Evolutionary conservation across 1,140 invertebrate genomes (phyloP).

Genomic region (Drosophila trapezifrons): DNA sequence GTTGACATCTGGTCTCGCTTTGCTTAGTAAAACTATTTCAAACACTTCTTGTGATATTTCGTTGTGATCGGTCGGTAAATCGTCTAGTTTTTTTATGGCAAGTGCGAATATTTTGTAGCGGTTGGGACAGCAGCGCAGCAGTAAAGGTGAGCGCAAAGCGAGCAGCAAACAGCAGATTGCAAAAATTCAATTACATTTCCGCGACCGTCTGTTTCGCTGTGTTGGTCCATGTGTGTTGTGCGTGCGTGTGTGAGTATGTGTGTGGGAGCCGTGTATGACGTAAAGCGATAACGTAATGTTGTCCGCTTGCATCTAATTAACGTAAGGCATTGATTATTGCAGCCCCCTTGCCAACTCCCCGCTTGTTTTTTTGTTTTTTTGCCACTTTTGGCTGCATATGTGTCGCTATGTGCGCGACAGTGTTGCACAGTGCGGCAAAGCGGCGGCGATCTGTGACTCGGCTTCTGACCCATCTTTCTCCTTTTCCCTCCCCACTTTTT

Average conservation of each 20-base stretch:
- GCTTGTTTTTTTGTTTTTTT: constrained; percentile 36
- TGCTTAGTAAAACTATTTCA: constrained; percentile 53
- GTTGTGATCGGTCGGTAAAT: constrained; percentile 63
- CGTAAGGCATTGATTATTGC: constrained; percentile 68
- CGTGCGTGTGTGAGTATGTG: constrained; percentile 42
- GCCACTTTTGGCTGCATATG: constrained; percentile 57
- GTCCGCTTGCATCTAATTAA: constrained; percentile 61
- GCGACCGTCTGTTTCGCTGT: constrained; percentile 53
- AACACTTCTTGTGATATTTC: constrained; percentile 67
- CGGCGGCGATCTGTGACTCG: constrained; percentile 15
- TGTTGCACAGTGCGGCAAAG: constrained; percentile 45
- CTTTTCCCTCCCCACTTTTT: constrained; percentile 4
- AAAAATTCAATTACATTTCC: constrained; percentile 74
- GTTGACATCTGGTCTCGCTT: constrained; percentile 74
- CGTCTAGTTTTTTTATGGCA: constrained; percentile 62
- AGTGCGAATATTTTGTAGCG: constrained; percentile 54
- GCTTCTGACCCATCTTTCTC: constrained; percentile 16
- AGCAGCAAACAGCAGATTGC: constrained; percentile 40
- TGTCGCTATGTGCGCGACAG: constrained; percentile 52
- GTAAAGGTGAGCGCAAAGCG: constrained; percentile 57
- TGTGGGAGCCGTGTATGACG: constrained; percentile 74
- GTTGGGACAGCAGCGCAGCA: constrained; percentile 30
- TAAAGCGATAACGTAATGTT: constrained; percentile 62
- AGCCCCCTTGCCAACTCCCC: background rate
- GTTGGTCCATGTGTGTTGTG: constrained; percentile 39